phyloP scores from a whole-genome alignment of 2,888 invertebrate species.

The Drosophila falleni region DNA sequence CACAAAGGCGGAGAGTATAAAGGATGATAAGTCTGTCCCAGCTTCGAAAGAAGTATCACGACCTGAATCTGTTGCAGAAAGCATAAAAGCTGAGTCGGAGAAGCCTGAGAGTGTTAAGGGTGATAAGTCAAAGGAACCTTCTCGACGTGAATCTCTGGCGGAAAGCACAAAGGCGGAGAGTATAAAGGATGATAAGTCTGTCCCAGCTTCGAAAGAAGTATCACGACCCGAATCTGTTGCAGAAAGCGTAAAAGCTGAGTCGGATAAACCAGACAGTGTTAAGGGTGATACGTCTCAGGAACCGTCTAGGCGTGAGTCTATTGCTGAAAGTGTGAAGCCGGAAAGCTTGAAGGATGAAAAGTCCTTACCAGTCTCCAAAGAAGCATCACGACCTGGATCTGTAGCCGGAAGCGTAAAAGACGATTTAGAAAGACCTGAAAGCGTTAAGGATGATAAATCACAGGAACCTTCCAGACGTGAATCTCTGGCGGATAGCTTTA shows the following conservation, averaged over 20 bases:
- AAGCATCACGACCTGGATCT: slow-evolving; percentile 34
- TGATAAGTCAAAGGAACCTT: slow-evolving; percentile 17
- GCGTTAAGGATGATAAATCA: slow-evolving; percentile 20
- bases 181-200: slow-evolving; percentile 28
- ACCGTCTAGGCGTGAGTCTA: slow-evolving; percentile 41
- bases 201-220: slow-evolving; percentile 35
- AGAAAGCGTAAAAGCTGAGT: slow-evolving; percentile 23
- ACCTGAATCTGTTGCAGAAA: slow-evolving; percentile 39
- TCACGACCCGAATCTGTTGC: slow-evolving; percentile 40
- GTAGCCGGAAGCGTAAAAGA: slow-evolving; percentile 27
- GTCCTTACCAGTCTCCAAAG: slow-evolving; percentile 10
- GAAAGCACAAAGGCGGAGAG: slow-evolving; percentile 21
- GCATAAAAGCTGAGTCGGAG: slow-evolving; percentile 7
- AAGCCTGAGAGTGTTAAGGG: slow-evolving; percentile 34
- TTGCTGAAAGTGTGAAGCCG: slow-evolving; percentile 3
- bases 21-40: slow-evolving; percentile 25
- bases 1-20: slow-evolving; percentile 23
- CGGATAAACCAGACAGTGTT: slow-evolving; percentile 29
- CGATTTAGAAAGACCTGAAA: not conserved
- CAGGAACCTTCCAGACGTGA: slow-evolving; percentile 29
- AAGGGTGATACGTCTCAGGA: slow-evolving; percentile 38
- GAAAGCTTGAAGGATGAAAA: slow-evolving; percentile 35
- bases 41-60: slow-evolving; percentile 38
- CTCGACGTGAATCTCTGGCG: slow-evolving; percentile 17
- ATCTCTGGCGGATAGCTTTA: slow-evolving; percentile 6